Percentiles rank a stretch among this genome's conserved stretches.
These are phyloP conservation scores for Toxotes lorentzi DNA, from an alignment of 2,797 vertebrate species.

Conservation along the genomic window DNA sequence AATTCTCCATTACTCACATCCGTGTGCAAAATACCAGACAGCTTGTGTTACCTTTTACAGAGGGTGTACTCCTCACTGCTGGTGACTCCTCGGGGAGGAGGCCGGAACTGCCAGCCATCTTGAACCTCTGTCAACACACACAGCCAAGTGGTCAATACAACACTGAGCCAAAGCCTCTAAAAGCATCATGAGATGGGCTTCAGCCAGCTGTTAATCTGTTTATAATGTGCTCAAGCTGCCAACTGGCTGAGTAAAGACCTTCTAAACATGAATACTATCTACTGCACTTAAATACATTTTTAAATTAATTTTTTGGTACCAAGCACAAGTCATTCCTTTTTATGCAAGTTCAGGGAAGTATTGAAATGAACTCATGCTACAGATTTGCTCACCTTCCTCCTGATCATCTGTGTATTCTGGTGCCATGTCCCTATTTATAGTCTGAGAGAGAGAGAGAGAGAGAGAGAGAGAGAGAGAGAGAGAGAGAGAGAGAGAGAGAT, in stretches of 20 bases:
- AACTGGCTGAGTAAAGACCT: background rate
- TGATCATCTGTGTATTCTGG: slow-evolving; percentile 92
- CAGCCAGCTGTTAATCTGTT: slow-evolving; percentile 8
- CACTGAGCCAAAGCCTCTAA: slow-evolving; percentile 16
- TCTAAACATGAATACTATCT: background rate
- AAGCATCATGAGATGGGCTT: slow-evolving; percentile 10
- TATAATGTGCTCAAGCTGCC: background rate
- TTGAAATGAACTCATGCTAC: slow-evolving; percentile 22
- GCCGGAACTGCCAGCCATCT: slow-evolving; percentile 97
- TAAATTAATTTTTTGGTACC: background rate
- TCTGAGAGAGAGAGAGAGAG: slow-evolving; percentile 81
- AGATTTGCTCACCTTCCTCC: slow-evolving; percentile 91
- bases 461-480: slow-evolving; percentile 56
- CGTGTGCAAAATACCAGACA: background rate
- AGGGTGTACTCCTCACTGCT: slow-evolving; percentile 99
- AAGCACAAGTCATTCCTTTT: background rate
- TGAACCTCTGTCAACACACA: slow-evolving; percentile 82
- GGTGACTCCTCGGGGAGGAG: slow-evolving; percentile 97
- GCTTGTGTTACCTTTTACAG: slow-evolving; percentile 93
- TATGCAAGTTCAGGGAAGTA: background rate
- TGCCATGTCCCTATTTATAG: slow-evolving; percentile 88
- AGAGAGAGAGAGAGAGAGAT: slow-evolving; percentile 53
- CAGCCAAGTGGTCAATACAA: slow-evolving; percentile 46
- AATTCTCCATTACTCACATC: background rate
- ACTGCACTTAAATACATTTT: background rate